A percentile compares a stretch with the other conserved stretches of the same genome.
Conservation (phyloP, 2,888 invertebrate species). For the Sinelater perroti region DNA sequence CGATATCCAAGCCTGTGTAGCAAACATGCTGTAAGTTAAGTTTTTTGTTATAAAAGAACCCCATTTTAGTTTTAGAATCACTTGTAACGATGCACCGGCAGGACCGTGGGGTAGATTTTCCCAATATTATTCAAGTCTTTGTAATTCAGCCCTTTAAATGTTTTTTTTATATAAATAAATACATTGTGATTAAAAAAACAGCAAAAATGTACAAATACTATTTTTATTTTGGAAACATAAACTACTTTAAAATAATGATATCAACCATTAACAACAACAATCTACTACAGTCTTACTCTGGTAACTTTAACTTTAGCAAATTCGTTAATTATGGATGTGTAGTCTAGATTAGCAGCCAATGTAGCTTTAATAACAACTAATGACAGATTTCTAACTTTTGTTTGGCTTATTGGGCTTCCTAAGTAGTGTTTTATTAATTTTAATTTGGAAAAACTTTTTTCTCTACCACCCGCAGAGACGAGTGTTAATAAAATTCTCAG, state of each 20-base stretch:
- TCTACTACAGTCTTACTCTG: constrained; percentile 4
- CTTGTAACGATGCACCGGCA: no score
- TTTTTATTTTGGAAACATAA: constrained; percentile 27
- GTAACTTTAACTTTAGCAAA: constrained; percentile 35
- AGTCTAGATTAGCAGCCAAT: constrained; percentile 31
- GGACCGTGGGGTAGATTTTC: constrained; percentile 27
- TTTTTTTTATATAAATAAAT: constrained; percentile 19
- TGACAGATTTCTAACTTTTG: constrained; percentile 21
- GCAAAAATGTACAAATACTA: constrained; percentile 21
- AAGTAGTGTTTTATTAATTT: constrained; percentile 8
- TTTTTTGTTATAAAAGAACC: no score
- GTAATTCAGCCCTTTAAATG: constrained; percentile 26
- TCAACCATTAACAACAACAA: not conserved
- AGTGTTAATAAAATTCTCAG: constrained; percentile 28
- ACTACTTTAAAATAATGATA: constrained; percentile 25
- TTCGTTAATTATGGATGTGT: constrained; percentile 30
- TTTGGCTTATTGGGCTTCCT: constrained; percentile 10
- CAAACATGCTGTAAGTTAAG: no score
- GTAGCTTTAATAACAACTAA: constrained; percentile 21
- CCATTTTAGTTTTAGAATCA: no score
- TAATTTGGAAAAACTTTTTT: constrained; percentile 17
- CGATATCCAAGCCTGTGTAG: no score
- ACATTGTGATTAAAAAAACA: no score
- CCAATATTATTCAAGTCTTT: constrained; percentile 29
- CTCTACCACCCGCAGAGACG: constrained; percentile 14